Conservation (phyloP, 2,888 invertebrate species). For the Drosophila suboccidentalis region DNA sequence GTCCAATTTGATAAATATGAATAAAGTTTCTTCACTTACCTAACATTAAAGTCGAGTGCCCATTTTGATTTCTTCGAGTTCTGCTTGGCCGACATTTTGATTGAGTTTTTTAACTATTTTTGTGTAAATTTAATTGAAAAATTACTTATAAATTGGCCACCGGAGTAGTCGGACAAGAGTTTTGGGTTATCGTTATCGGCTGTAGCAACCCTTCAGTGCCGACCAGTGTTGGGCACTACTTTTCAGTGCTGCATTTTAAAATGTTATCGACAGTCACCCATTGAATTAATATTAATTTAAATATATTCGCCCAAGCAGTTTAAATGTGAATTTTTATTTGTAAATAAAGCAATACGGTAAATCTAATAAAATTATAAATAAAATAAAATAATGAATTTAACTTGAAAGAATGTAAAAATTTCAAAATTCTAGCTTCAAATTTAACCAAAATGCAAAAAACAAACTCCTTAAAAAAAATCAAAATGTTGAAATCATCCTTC, state of each 20-base stretch:
- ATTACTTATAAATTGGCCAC: conserved; percentile 50
- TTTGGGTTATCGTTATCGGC: conserved; percentile 44
- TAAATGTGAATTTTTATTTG: background rate
- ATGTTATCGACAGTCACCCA: background rate
- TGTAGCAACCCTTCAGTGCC: conserved; percentile 37
- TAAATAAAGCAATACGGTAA: too few species aligned
- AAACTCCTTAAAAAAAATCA: too few species aligned
- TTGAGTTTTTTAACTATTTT: conserved; percentile 14
- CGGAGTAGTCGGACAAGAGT: conserved; percentile 18
- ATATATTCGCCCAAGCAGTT: background rate
- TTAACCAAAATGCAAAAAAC: too few species aligned
- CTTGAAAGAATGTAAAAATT: too few species aligned
- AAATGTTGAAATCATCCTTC: background rate
- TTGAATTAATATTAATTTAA: background rate
- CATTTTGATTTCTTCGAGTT: conserved; percentile 87
- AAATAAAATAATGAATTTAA: too few species aligned
- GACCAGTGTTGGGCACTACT: conserved; percentile 20
- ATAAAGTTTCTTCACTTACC: conserved; percentile 84
- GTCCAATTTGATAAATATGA: background rate
- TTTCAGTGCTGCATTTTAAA: background rate
- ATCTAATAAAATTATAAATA: too few species aligned
- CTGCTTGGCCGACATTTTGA: conserved; percentile 83
- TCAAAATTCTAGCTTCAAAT: too few species aligned
- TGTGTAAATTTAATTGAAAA: conserved; percentile 51
- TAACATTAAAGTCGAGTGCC: conserved; percentile 88